Conservation (phyloP, 2,888 invertebrate species). For the Andrena bucephala region DNA sequence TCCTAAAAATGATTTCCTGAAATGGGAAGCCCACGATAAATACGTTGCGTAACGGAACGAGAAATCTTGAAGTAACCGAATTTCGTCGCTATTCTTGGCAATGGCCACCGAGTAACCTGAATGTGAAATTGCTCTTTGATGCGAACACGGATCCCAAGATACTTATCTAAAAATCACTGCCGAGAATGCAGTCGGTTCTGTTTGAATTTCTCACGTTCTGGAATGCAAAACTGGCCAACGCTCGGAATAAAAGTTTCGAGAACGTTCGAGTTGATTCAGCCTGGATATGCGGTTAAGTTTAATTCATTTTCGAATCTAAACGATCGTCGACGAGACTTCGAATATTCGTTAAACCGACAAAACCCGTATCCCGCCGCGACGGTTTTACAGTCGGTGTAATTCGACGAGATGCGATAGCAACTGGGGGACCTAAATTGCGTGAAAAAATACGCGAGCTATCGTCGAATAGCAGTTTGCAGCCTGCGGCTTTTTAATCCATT, state of each 20-base stretch:
- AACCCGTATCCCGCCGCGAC: not conserved
- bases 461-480: slow-evolving; percentile 14
- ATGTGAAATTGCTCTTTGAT: not conserved
- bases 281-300: not conserved
- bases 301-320: not conserved
- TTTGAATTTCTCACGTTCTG: not conserved
- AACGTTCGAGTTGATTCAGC: not conserved
- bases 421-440: slow-evolving; percentile 40
- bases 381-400: slow-evolving; percentile 49
- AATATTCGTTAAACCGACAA: slow-evolving; percentile 27
- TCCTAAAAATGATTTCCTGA: slow-evolving; percentile 28
- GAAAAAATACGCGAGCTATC: slow-evolving; percentile 28
- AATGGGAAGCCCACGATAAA: not conserved
- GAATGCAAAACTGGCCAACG: not conserved
- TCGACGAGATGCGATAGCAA: slow-evolving; percentile 17
- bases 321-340: not conserved
- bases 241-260: not conserved
- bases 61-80: not conserved
- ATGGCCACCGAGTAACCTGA: not conserved
- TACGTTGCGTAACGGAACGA: slow-evolving; percentile 12
- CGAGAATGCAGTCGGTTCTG: not conserved
- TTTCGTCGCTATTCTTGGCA: not conserved
- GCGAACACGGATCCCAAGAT: not conserved
- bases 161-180: not conserved
- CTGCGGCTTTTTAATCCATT: slow-evolving; percentile 41